Base-by-base conservation (phyloP, 2,113 vertebrate genomes). In the Himantopus leucocephalus region DNA sequence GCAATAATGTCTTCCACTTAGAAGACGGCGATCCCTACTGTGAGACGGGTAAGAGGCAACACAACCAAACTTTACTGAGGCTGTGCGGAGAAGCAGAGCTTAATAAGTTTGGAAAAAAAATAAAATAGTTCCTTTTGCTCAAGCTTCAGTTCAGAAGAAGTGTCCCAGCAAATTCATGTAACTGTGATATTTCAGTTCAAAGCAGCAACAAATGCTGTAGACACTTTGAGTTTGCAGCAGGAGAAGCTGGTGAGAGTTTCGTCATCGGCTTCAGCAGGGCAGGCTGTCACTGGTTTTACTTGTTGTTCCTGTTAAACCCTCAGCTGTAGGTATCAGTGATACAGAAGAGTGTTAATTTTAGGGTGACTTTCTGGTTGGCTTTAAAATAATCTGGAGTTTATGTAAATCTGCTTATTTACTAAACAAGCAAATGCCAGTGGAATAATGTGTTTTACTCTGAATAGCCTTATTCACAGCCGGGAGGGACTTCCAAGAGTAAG, bases 21-120 rank as follows among this genome's bases (percentile, higher is more conserved):
- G 99, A 99, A 97, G 99, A 99, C 21, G 99, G 99, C 3, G 98
- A 99, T 90, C 99, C 99, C 32, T 99, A 99, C 98, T 99, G 99
- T 96, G 99, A 99, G 98, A 98, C 95, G n/a, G 99, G 99, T 99
- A 96, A 98, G 97, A 32, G 70, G 68, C 68, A 60, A 8, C 50
- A 48, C 11, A 48, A 71, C 64, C 68, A 23, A 34, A 63, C 50
- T 71, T 60, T 75, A 11, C 21, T 34, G 59, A 3, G 11, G 64
- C 89, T 89, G 59, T 55, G n/a, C 1, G 3, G 50, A 53, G 60
- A 85, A 75, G 47, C 64, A 89, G 47, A 73, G 67, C 37, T 93
- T 45, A 50, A 34, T 21, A 71, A 74, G 30, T 11, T 4, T 76
- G 63, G 41, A 32, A 14, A 48, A 15, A 75, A 77, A 13, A 37